Base-by-base conservation (phyloP, 2,888 invertebrate species). In the Pristionchus maxplancki region DNA sequence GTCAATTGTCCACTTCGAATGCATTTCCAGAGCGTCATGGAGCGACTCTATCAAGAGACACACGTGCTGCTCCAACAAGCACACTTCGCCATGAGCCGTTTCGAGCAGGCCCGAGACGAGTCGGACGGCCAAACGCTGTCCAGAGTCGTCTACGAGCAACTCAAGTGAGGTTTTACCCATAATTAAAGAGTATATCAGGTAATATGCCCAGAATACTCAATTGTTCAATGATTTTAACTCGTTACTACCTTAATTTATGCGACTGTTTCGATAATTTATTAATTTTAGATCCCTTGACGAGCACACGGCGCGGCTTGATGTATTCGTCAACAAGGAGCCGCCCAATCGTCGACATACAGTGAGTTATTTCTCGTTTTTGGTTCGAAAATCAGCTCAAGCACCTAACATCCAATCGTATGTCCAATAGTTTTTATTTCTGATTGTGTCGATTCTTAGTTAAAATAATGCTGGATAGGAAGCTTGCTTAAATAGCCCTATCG, bases 1-100 rank as follows among this genome's bases (percentile, higher is more conserved):
- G 1, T 44, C 50, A 13, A 17, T 15, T 40, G 17, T 78, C 24
- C 44, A n/a, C n/a, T 9, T 8, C 58, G 58, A n/a, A n/a, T n/a
- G n/a, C n/a, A n/a, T 89, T n/a, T 58, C n/a, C n/a, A 53, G 53
- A 8, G 82, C 31, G 82, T 24, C 82, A 94, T 94, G 94, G 94
- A 94, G 62, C 88, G 89, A 20, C 89, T 93, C n/a, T 93, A 94
- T 82, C 93, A 93, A 83, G 91, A 92, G 88, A 93, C 93, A 24
- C 92, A 92, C 71, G 90, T 89, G 20, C 89, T 91, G 31, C 90
- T 93, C 13, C 92, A 94, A 64, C 90, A 91, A 58, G 91, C 92
- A 24, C 93, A 93, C 58, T 90, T 91, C 53, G 90, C 90, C 15
- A 89, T 94, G 62, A 91, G 90, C 48, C 90, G 90, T 15, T 89